Percentiles rank a stretch among this genome's conserved stretches.
These are phyloP conservation scores for Diprion similis DNA, from an alignment of 1,140 invertebrate genomes.

Conservation along the genomic window DNA sequence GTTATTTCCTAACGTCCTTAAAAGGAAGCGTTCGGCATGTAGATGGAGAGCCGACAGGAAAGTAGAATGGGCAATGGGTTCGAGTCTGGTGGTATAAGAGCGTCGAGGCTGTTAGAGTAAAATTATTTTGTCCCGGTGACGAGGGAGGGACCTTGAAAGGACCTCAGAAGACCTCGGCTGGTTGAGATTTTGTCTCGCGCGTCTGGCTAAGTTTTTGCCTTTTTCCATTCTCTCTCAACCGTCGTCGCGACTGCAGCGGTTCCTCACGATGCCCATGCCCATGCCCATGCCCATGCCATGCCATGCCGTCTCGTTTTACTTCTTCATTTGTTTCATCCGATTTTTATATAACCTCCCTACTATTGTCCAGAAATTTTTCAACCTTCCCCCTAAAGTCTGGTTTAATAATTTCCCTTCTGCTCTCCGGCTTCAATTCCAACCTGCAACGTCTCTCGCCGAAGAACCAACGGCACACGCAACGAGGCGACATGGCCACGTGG, in stretches of 20 bases:
- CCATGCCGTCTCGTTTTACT: neutral
- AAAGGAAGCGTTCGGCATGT: no score
- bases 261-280: neutral
- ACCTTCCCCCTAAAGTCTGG: no score
- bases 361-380: no score
- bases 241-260: neutral
- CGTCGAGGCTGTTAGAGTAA: no score
- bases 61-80: no score
- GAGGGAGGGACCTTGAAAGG: conserved; percentile 1
- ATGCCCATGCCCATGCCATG: no score
- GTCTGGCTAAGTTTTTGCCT: conserved; percentile 5
- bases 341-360: no score
- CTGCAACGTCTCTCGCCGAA: neutral
- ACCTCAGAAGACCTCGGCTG: neutral
- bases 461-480: neutral
- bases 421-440: neutral
- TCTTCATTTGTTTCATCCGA: neutral
- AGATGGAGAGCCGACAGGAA: no score
- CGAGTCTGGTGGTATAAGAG: no score
- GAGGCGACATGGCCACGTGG: neutral
- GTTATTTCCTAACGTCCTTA: no score
- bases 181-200: conserved; percentile 4
- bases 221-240: neutral
- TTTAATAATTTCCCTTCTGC: no score
- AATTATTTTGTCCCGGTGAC: no score